Base-by-base conservation (phyloP, 2,113 vertebrate genomes). In the Calyptomena viridis region DNA sequence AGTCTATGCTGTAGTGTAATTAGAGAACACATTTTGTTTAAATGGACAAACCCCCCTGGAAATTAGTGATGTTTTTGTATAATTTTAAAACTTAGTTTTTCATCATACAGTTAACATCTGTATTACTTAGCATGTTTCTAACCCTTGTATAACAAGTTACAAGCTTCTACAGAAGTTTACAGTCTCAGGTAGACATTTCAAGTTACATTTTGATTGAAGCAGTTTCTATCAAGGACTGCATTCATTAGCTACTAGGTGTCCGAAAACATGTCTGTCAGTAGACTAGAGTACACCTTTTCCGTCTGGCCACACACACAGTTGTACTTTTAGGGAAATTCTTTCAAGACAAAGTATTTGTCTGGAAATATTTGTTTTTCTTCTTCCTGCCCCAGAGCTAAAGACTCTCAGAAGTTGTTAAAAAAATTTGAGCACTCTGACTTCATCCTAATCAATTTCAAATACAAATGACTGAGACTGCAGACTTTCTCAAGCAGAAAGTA, bases 401-500 rank as follows among this genome's bases (percentile, higher is more conserved):
- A 28, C 33, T 82, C 56, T 92, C 35, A 88, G 72, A 95, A 94
- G 64, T 28, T 46, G 40, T 78, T 92, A 50, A 86, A 95, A 95
- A 94, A 73, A 64, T 17, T 11, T 37, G 33, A 93, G 37, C 40
- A 52, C 31, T 74, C 59, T 60, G 50, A 88, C 63, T 94, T 90
- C 50, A 59, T 81, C 35, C 62, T 93, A 91, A 95, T 96, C 82
- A 90, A 77, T 64, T 69, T 94, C 69, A 89, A 92, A 87, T 72
- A 94, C 21, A 92, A 92, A 95, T 73, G 35, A 94, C 71, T 66
- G 73, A 67, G 59, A 14, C n/a, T 86, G 40, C 81, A 91, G 44
- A 81, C 23, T 92, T 94, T 84, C 71, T 95, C 74, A 95, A 95
- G 85, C 82, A 93, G 73, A 96, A 97, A 96, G 56, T 35, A 46